These are phyloP conservation scores for Guaruba guarouba DNA, from an alignment of 2,113 vertebrate genomes.

Conservation along the genomic window DNA sequence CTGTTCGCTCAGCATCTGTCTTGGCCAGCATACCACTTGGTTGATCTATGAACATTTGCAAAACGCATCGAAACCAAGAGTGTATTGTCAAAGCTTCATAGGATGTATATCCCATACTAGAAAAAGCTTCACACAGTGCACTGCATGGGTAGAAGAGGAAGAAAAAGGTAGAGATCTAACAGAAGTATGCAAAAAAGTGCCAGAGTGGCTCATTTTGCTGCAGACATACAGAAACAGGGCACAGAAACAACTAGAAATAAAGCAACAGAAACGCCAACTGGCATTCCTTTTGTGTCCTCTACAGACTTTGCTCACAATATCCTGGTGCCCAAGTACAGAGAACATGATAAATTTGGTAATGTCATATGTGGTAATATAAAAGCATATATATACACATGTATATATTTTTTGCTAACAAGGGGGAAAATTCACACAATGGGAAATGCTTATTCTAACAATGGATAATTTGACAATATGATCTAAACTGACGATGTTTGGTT, in stretches of 20 bases:
- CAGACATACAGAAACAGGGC: neutral
- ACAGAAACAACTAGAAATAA: neutral
- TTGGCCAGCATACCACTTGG: constrained; percentile 63
- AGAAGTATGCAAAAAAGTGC: neutral
- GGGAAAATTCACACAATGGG: neutral
- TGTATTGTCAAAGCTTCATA: constrained; percentile 87
- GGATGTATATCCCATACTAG: constrained; percentile 68
- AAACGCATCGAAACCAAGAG: constrained; percentile 91
- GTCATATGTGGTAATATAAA: neutral
- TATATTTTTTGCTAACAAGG: neutral
- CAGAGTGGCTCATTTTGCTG: neutral
- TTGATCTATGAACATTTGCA: constrained; percentile 89
- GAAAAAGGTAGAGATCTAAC: neutral
- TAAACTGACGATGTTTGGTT: neutral
- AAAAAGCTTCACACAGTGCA: constrained; percentile 78
- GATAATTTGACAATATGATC: neutral
- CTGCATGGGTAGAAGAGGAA: constrained; percentile 64
- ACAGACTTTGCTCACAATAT: neutral
- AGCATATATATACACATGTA: neutral
- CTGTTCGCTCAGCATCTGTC: constrained; percentile 61
- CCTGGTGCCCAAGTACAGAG: neutral
- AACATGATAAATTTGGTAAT: neutral
- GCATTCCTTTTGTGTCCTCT: neutral
- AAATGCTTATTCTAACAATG: neutral
- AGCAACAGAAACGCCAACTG: neutral